Percentiles rank a stretch among this genome's conserved stretches.
Conservation (phyloP, 2,797 vertebrate genomes). For the Sebastes melanostomus region DNA sequence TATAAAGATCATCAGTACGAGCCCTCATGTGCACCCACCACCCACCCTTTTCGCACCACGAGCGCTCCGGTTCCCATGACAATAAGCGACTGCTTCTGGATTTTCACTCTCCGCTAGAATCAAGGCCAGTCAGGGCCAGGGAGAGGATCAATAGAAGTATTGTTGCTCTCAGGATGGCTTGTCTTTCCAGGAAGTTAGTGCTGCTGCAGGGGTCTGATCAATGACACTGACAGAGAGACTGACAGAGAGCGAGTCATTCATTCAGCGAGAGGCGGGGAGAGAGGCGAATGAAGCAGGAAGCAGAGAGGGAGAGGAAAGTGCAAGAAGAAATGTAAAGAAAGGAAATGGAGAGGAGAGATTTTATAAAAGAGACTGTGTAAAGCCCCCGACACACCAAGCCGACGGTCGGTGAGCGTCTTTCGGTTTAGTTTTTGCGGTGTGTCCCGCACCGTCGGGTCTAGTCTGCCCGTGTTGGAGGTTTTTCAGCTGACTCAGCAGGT, state of each 20-base stretch:
- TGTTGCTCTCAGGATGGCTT: slow-evolving; percentile 70
- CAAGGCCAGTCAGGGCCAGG: slow-evolving; percentile 52
- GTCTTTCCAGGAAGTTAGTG: slow-evolving; percentile 76
- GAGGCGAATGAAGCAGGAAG: slow-evolving; percentile 11
- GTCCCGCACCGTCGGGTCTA: too few relatives aligned
- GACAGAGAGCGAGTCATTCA: slow-evolving; percentile 67
- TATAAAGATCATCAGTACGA: slow-evolving; percentile 23
- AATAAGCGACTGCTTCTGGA: slow-evolving; percentile 59
- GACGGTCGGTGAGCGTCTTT: too few relatives aligned
- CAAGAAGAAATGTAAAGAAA: not conserved
- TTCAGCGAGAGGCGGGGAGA: slow-evolving; percentile 21
- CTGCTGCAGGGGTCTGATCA: slow-evolving; percentile 70
- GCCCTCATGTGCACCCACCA: not conserved
- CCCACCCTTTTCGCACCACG: not conserved
- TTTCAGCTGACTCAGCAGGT: too few relatives aligned
- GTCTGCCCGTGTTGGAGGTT: too few relatives aligned
- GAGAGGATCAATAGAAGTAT: slow-evolving; percentile 74
- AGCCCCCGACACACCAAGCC: too few relatives aligned
- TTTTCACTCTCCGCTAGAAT: slow-evolving; percentile 52
- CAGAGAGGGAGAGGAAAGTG: not conserved
- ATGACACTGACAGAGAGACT: slow-evolving; percentile 69
- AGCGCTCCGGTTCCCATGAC: slow-evolving; percentile 65
- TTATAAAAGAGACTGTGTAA: not conserved
- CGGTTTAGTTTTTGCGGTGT: too few relatives aligned
- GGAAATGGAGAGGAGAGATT: not conserved